Base-by-base conservation (phyloP, 2,888 invertebrate genomes). In the Glyphotaelius pellucidus region DNA sequence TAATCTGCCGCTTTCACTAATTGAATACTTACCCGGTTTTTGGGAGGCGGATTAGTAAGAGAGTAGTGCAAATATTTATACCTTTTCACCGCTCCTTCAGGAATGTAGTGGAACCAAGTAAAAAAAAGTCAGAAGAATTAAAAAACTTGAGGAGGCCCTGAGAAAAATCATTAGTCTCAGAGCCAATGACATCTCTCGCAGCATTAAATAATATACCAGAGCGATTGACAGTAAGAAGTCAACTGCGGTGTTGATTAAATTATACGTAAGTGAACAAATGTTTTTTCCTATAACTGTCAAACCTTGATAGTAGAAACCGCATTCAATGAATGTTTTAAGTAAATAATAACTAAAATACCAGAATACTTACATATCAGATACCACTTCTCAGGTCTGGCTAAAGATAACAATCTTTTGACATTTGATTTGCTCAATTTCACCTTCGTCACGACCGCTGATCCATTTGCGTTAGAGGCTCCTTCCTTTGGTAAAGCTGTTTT, bases 381-480 rank as follows among this genome's bases (percentile, higher is more conserved):
- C 97, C 97, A 97, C 96, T 96, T 97, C 94, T 97, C 97, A 79
- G 97, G 97, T 94, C 96, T 96, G 19, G 97, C 97, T 94, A 97
- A 95, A 90, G 96, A 95, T 94, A 97, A 95, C 93, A 97, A 94
- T 93, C 97, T 95, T 94, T 95, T 96, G 87, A 97, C 92, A 94
- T 97, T 97, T 1, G 97, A 95, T 94, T 95, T 95, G 94, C 96
- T 96, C 95, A 96, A 95, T 94, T 95, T 96, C 31, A 95, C 95
- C 93, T 95, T 96, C 85, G 95, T 95, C 94, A 95, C 95, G 93
- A 90, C 42, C 91, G 52, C 80, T 42, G 89, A 15, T 67, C 38
- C 19, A 47, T 87, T 80, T 42, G 42, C 25, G 83, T 92, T 90
- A 19, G 79, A 3, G 32, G 42, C 81, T 31, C 79, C 52, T 67